Conservation (phyloP, 2,888 invertebrate species). For the Caradrina kadenii region DNA sequence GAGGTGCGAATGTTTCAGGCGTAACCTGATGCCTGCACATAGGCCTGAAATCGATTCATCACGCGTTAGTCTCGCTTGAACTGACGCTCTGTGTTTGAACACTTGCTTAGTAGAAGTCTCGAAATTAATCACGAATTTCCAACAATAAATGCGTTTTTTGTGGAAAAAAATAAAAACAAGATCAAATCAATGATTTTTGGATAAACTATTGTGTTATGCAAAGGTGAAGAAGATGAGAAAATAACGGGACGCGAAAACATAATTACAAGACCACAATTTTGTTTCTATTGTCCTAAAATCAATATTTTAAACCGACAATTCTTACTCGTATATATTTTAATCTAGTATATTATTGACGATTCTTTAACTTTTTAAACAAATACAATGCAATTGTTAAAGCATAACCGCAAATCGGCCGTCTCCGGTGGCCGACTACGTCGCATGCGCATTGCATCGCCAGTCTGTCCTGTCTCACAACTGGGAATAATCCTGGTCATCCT, state of each 20-base stretch:
- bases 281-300: not conserved
- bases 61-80: conserved; percentile 72
- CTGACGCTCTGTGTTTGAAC: conserved; percentile 62
- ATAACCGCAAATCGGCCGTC: conserved; percentile 63
- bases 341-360: conserved; percentile 1
- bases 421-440: conserved; percentile 39
- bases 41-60: conserved; percentile 72
- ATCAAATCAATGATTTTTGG: too few relatives aligned
- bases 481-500: conserved; percentile 69
- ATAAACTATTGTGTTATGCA: not conserved
- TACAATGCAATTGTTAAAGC: conserved; percentile 45
- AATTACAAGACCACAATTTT: not conserved
- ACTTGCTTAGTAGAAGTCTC: conserved; percentile 55
- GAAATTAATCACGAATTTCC: conserved; percentile 55
- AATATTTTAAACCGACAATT: not conserved
- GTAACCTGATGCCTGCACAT: conserved; percentile 58
- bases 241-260: not conserved
- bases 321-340: not conserved
- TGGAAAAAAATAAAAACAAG: too few relatives aligned
- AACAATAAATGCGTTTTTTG: conserved; percentile 15
- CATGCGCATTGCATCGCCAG: conserved; percentile 9
- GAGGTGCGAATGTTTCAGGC: conserved; percentile 62
- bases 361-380: conserved; percentile 47
- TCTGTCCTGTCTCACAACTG: conserved; percentile 55
- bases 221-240: not conserved